Evolutionary conservation across 2,888 invertebrate genomes (phyloP).

Genomic region (Augochlorella aurata): DNA sequence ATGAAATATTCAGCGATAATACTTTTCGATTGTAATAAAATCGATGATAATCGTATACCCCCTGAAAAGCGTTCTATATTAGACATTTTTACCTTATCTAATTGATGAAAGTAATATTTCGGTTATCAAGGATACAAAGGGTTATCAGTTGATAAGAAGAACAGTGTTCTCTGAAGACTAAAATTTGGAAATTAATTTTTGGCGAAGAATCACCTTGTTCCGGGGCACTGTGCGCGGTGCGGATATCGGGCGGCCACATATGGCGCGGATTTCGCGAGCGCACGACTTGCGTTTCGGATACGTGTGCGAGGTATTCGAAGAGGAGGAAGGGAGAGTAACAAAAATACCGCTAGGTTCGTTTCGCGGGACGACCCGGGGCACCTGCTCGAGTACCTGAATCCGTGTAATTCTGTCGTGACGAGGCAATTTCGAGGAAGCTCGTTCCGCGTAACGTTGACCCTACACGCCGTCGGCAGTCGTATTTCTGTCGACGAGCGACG

Average conservation of each 20-base stretch:
- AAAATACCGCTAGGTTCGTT: slow-evolving; percentile 37
- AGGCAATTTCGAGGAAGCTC: slow-evolving; percentile 45
- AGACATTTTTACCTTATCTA: too few relatives aligned
- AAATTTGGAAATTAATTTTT: too few relatives aligned
- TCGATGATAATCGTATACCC: too few relatives aligned
- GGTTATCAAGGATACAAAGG: too few relatives aligned
- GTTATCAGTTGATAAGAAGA: too few relatives aligned
- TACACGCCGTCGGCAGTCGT: slow-evolving; percentile 52
- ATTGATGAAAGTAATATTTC: too few relatives aligned
- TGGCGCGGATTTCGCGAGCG: slow-evolving; percentile 4
- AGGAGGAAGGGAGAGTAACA: background rate
- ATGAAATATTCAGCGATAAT: too few relatives aligned
- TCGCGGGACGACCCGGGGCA: slow-evolving; percentile 34
- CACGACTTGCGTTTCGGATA: background rate
- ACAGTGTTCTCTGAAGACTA: too few relatives aligned
- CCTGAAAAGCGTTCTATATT: too few relatives aligned
- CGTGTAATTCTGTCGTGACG: slow-evolving; percentile 46
- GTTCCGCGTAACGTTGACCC: slow-evolving; percentile 65
- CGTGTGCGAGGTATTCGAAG: slow-evolving; percentile 3
- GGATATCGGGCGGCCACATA: background rate
- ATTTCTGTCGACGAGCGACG: slow-evolving; percentile 64
- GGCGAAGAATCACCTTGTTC: too few relatives aligned
- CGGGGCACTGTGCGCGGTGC: background rate
- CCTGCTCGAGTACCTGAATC: slow-evolving; percentile 45
- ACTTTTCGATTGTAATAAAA: too few relatives aligned